phyloP scores from a whole-genome alignment of 1,140 invertebrate species.

The Ylistrum balloti region DNA sequence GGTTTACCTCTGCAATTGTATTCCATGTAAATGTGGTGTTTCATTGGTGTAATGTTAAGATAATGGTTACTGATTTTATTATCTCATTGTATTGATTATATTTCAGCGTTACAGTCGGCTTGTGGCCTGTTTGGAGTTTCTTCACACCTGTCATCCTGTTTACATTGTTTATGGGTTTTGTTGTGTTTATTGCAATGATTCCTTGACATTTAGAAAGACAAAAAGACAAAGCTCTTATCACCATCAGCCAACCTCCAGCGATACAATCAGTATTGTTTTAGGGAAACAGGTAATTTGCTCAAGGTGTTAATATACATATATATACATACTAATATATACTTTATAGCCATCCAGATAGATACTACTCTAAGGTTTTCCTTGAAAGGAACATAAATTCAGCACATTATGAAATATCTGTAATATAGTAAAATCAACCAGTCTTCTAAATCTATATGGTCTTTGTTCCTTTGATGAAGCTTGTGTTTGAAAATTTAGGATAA shows the following conservation, averaged over 20 bases:
- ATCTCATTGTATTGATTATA: slow-evolving; percentile 23
- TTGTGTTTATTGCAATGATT: slow-evolving; percentile 80
- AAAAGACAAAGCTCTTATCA: no score
- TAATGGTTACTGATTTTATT: no score
- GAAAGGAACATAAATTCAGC: no score
- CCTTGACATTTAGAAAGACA: no score
- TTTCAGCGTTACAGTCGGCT: slow-evolving; percentile 77
- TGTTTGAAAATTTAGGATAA: no score
- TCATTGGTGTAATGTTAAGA: neutral
- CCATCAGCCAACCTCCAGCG: no score
- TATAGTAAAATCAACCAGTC: no score
- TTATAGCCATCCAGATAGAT: neutral
- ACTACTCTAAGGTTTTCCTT: neutral
- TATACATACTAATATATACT: no score
- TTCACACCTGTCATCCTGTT: slow-evolving; percentile 79
- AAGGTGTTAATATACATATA: neutral
- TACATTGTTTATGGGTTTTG: slow-evolving; percentile 80
- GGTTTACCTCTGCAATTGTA: no score
- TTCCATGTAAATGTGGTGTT: neutral
- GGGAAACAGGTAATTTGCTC: neutral
- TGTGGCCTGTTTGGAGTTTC: slow-evolving; percentile 81
- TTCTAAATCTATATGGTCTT: no score
- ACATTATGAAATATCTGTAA: no score
- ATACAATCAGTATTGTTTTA: neutral
- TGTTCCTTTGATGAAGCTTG: no score